These are phyloP conservation scores for Bothrops alternatus DNA, from an alignment of 2,797 vertebrate genomes.

Conservation along the genomic window DNA sequence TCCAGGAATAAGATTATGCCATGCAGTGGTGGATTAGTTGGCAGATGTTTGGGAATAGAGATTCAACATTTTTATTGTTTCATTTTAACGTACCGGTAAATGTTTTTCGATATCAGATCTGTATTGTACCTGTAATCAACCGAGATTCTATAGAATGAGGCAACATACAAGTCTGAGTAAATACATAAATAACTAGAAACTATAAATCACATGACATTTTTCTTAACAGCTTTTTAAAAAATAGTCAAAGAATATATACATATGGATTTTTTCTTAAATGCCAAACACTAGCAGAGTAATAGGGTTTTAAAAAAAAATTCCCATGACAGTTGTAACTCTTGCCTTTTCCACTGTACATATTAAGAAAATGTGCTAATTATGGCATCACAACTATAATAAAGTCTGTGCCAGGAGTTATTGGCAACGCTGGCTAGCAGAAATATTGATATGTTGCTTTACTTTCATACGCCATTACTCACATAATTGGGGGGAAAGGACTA, in stretches of 20 bases:
- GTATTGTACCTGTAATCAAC: neutral
- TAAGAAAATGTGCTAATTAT: constrained; percentile 74
- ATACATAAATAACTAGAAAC: constrained; percentile 7
- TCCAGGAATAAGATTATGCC: neutral
- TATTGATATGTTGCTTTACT: constrained; percentile 41
- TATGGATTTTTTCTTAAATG: constrained; percentile 57
- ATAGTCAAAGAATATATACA: constrained; percentile 7
- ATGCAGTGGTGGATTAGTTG: neutral
- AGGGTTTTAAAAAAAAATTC: constrained; percentile 64
- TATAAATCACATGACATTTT: neutral
- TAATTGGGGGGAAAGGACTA: constrained; percentile 25
- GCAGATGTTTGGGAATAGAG: neutral
- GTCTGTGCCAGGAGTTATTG: constrained; percentile 60
- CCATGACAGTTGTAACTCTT: constrained; percentile 69
- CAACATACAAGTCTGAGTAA: neutral
- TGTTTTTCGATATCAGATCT: neutral
- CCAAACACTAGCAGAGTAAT: constrained; percentile 59
- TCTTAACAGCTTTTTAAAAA: neutral
- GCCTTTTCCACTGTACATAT: constrained; percentile 70
- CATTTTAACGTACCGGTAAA: neutral
- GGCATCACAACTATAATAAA: constrained; percentile 57
- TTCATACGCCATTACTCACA: constrained; percentile 48
- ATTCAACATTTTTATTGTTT: neutral
- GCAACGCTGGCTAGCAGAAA: constrained; percentile 55
- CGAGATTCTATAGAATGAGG: neutral